These are phyloP conservation scores for Xiphydria camelus DNA, from an alignment of 2,888 invertebrate genomes.

Conservation along the genomic window DNA sequence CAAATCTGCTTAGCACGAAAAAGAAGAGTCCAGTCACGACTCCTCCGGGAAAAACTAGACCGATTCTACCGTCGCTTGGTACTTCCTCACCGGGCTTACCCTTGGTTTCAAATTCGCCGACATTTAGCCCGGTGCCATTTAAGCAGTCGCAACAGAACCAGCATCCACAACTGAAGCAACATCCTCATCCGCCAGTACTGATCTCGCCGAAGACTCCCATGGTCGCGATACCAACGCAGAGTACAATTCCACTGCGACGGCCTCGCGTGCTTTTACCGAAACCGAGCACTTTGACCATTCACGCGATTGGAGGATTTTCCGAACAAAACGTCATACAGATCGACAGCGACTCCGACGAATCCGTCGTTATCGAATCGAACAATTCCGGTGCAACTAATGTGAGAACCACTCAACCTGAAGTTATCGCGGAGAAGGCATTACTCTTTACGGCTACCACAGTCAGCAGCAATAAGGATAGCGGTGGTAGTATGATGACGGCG, in stretches of 20 bases:
- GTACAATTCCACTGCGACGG: background rate
- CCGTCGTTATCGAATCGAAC: constrained; percentile 7
- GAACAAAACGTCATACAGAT: constrained; percentile 44
- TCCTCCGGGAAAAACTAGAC: background rate
- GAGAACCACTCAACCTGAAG: background rate
- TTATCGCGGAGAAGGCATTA: background rate
- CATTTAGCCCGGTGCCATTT: background rate
- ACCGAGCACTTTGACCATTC: constrained; percentile 17
- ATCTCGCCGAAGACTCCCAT: background rate
- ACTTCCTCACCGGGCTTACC: background rate
- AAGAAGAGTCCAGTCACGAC: background rate
- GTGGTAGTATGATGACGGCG: constrained; percentile 12
- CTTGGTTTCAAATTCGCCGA: background rate
- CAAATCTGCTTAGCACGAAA: constrained; percentile 31
- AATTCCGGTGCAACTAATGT: background rate
- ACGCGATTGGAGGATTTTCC: background rate
- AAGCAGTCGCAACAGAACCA: background rate
- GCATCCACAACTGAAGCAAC: background rate
- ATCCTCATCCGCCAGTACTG: background rate
- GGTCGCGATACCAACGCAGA: background rate
- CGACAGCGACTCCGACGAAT: constrained; percentile 44
- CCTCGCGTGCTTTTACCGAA: constrained; percentile 20
- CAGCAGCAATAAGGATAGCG: background rate
- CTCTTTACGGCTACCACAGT: background rate
- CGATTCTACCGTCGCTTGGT: background rate